These are phyloP conservation scores for Pogoniulus pusillus DNA, from an alignment of 2,797 vertebrate species.

Conservation along the genomic window DNA sequence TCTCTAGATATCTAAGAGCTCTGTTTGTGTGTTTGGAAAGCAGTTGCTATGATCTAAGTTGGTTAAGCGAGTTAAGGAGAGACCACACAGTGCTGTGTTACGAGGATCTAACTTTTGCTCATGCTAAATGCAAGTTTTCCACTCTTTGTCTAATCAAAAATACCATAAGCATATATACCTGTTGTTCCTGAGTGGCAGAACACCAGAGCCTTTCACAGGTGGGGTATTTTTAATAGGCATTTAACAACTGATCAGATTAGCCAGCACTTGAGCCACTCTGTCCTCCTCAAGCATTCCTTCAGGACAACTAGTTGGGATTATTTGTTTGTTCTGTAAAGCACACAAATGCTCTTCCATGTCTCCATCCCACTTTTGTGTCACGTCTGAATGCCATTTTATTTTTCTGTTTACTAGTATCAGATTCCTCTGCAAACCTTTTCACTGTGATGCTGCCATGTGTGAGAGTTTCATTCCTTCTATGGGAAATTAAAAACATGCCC, in stretches of 20 bases:
- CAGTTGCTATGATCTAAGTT: not conserved
- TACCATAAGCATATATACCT: not conserved
- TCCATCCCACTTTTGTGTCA: not conserved
- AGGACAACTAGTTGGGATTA: not conserved
- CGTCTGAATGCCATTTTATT: not conserved
- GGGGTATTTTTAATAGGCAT: not conserved
- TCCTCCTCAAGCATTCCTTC: not conserved
- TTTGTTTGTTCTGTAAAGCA: not conserved
- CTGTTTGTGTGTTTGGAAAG: slow-evolving; percentile 24
- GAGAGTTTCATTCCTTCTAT: not conserved
- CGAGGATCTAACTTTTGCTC: not conserved
- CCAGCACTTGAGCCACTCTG: not conserved
- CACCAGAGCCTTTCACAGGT: not conserved
- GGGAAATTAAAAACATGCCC: not conserved
- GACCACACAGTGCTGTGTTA: too few relatives aligned
- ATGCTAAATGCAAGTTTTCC: not conserved
- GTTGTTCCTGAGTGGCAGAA: not conserved
- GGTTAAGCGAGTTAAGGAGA: too few relatives aligned
- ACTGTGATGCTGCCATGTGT: not conserved
- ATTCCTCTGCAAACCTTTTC: slow-evolving; percentile 24
- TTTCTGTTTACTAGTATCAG: not conserved
- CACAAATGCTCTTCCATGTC: not conserved
- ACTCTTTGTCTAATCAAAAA: not conserved
- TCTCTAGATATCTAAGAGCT: slow-evolving; percentile 2
- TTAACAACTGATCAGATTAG: not conserved